Conservation (phyloP, 2,113 vertebrate species). For the Bubalus kerabau region DNA sequence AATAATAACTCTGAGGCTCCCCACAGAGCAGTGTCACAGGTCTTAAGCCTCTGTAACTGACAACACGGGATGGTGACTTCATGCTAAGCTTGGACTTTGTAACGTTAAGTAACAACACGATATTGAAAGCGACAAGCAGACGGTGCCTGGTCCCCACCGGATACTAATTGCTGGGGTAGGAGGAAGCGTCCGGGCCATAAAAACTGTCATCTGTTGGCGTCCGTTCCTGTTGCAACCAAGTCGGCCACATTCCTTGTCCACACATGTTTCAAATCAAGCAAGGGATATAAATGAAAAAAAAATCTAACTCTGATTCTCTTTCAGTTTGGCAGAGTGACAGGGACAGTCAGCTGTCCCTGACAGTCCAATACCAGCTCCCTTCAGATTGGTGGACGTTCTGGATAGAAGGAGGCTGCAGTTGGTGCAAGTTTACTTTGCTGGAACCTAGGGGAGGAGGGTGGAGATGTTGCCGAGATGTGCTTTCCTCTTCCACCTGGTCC, state of each 20-base stretch:
- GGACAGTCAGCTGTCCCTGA: not conserved
- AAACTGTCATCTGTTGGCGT: slow-evolving; percentile 10
- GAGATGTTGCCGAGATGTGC: accelerated
- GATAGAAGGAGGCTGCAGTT: accelerated
- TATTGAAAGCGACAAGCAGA: slow-evolving; percentile 32
- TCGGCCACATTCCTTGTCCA: not conserved
- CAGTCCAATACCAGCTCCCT: not conserved
- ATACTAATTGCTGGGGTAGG: slow-evolving; percentile 2
- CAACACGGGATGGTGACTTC: not conserved
- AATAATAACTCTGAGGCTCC: not conserved
- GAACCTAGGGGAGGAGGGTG: accelerated
- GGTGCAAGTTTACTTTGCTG: accelerated
- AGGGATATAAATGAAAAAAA: not conserved
- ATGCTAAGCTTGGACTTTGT: not conserved
- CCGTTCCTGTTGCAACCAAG: not conserved
- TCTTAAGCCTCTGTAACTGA: not conserved
- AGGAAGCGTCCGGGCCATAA: slow-evolving; percentile 9
- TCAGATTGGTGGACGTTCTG: accelerated
- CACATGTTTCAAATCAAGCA: slow-evolving; percentile 49
- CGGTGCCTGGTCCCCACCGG: not conserved
- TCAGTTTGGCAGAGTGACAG: not conserved
- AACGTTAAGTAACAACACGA: not conserved
- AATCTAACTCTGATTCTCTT: not conserved
- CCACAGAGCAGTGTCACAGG: accelerated
- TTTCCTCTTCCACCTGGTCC: no score